Conservation (phyloP, 2,797 vertebrate species). For the Chrysocyon brachyurus region DNA sequence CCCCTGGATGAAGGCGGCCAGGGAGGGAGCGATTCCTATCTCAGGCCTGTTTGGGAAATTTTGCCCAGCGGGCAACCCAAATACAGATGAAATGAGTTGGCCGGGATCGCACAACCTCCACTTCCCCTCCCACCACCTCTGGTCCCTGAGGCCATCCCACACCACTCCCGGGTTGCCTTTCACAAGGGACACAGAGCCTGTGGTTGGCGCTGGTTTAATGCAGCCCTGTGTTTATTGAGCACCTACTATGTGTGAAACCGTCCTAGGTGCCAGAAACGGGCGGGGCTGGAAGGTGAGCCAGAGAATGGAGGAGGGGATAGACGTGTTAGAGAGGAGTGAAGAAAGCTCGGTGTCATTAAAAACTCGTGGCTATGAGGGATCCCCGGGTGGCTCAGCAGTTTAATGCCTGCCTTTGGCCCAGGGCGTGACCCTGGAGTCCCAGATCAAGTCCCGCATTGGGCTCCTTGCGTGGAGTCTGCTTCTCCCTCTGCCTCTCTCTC, state of each 20-base stretch:
- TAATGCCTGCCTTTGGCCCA: too few relatives aligned
- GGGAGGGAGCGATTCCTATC: not conserved
- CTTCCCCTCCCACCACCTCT: not conserved
- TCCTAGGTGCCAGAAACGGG: not conserved
- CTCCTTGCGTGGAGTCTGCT: too few relatives aligned
- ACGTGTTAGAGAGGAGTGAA: not conserved
- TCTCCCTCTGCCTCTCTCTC: too few relatives aligned
- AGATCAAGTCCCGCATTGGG: too few relatives aligned
- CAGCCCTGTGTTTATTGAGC: not conserved
- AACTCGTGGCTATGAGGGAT: not conserved
- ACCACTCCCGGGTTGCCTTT: not conserved
- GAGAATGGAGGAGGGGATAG: not conserved
- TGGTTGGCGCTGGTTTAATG: not conserved
- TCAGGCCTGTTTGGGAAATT: not conserved
- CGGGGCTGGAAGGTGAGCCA: not conserved
- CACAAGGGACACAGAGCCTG: not conserved
- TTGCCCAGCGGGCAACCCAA: not conserved
- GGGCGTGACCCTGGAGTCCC: too few relatives aligned
- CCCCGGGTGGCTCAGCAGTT: too few relatives aligned
- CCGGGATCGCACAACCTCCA: not conserved
- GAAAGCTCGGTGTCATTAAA: not conserved
- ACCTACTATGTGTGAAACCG: not conserved
- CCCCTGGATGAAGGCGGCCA: not conserved
- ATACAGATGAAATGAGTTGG: not conserved
- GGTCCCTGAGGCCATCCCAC: not conserved